Base-by-base conservation (phyloP, 2,113 vertebrate species). In the Corydoras sp. region DNA sequence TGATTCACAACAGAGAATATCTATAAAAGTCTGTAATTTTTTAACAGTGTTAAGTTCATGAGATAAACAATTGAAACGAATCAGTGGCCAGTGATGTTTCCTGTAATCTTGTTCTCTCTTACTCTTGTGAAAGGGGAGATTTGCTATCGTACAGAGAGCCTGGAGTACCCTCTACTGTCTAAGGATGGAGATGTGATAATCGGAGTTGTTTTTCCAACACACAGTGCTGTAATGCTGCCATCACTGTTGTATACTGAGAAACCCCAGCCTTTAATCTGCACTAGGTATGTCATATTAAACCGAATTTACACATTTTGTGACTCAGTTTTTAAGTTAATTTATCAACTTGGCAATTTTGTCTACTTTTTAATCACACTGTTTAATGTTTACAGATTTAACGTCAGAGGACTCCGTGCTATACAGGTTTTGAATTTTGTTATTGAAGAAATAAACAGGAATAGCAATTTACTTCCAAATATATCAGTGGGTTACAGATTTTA, bases 401-500 rank as follows among this genome's bases (percentile, higher is more conserved):
- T 87, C 50, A 84, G 88, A 75, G 87, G 89, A 76, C 86, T 89
- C 58, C 85, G 86, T 43, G 87, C 88, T 81, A 85, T 87, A n/a
- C 87, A 90, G 70, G 83, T 83, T 0, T 88, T 91, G 89, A 86
- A 86, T 48, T 91, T 89, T 80, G 86, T 87, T n/a, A 88, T 91
- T 56, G 81, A 88, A 58, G 88, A 91, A 83, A 90, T 90, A 65
- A 90, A 91, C 77, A 84, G 68, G 69, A 87, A 72, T 69, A 71
- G 50, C 43, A 64, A 9, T 49, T 76, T 90, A 77, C 88, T 91
- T 29, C 85, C 84, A 3, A 85, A 87, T 72, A 59, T 90, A 54
- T 81, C 85, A 8, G 74, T 91, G 11, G 89, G 89, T 31, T 90
- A 90, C 70, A 83, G 81, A 32, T 86, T 91, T 77, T 90, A 88